phyloP scores from a whole-genome alignment of 2,113 vertebrate genomes.

The Peromyscus polionotus region DNA sequence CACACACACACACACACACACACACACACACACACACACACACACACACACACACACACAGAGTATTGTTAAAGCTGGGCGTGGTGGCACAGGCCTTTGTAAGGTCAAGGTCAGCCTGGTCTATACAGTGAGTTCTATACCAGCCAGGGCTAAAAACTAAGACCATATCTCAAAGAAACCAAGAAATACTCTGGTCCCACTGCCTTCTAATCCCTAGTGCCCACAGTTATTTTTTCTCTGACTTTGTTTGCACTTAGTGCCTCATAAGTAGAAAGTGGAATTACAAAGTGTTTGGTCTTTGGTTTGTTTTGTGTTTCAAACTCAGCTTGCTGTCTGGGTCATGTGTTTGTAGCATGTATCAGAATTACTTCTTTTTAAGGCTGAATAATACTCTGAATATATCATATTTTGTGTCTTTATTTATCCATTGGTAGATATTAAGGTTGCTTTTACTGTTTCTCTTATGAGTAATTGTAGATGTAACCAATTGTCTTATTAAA shows the following conservation, averaged over 20 bases:
- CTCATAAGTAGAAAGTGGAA: background rate
- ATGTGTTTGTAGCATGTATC: background rate
- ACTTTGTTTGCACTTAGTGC: background rate
- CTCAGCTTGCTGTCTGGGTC: background rate
- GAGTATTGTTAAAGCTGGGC: background rate
- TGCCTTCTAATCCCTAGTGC: background rate
- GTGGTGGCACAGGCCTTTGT: background rate
- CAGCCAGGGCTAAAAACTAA: background rate
- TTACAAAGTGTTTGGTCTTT: background rate
- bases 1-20: too few species aligned
- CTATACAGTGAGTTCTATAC: background rate
- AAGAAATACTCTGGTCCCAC: background rate
- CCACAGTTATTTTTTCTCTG: background rate
- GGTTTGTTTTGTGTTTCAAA: background rate
- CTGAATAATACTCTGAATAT: background rate
- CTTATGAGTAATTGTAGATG: too few species aligned
- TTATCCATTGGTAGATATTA: background rate
- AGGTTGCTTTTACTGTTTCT: background rate
- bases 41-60: too few species aligned
- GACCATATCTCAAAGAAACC: background rate
- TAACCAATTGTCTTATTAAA: too few species aligned
- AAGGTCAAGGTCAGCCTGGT: background rate
- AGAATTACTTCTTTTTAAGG: background rate
- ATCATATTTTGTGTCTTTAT: background rate
- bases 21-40: too few species aligned